phyloP scores from a whole-genome alignment of 1,140 invertebrate genomes.

The Philotrypesis tridentata region DNA sequence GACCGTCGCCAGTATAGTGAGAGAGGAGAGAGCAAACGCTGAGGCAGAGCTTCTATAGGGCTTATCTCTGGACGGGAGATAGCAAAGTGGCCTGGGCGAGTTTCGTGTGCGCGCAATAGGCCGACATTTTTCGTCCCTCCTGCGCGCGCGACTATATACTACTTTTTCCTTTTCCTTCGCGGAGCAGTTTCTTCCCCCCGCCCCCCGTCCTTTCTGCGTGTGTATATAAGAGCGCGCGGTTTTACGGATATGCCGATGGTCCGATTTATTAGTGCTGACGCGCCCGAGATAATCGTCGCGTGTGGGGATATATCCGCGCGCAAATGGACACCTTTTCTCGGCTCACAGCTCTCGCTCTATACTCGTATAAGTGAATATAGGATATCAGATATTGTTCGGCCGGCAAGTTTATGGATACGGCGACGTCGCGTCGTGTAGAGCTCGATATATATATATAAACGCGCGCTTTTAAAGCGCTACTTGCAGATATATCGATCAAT shows the following conservation, averaged over 20 bases:
- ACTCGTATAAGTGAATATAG: no score
- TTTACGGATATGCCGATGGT: conserved; percentile 20
- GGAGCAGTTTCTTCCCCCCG: background rate
- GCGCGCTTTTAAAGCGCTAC: background rate
- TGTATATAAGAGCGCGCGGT: conserved; percentile 39
- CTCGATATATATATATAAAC: no score
- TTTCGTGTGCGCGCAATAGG: conserved; percentile 26
- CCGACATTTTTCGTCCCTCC: conserved; percentile 51
- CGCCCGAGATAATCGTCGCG: no score
- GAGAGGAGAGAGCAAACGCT: conserved; percentile 16
- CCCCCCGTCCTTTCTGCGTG: background rate
- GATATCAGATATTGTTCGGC: background rate
- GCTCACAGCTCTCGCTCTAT: no score
- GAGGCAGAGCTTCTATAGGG: background rate
- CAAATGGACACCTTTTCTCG: no score
- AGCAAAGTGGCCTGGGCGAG: conserved; percentile 49
- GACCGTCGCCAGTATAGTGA: background rate
- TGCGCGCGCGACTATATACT: conserved; percentile 49
- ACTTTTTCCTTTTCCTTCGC: background rate
- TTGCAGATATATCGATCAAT: background rate
- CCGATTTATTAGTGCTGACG: no score
- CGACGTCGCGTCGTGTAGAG: background rate
- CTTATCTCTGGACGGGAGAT: conserved; percentile 49
- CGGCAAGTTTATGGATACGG: background rate
- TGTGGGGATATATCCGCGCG: no score